A percentile compares a stretch with the other conserved stretches of the same genome.
Conservation (phyloP, 1,140 invertebrate genomes). For the Epicauta chinensis region DNA sequence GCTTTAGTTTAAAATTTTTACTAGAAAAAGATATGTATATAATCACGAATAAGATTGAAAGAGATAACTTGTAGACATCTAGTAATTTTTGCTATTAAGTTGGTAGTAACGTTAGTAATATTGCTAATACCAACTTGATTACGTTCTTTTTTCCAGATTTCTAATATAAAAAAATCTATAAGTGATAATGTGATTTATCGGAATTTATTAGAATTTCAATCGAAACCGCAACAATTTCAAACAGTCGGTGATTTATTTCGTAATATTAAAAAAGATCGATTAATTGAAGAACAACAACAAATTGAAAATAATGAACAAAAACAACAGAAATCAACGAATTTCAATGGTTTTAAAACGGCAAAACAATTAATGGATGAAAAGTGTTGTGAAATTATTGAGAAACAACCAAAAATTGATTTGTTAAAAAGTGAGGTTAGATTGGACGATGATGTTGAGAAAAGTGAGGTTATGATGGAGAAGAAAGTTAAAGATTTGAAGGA, state of each 20-base stretch:
- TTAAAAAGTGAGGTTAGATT: conserved; percentile 5
- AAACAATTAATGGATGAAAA: conserved; percentile 23
- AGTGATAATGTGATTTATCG: conserved; percentile 33
- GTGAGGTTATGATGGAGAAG: conserved; percentile 14
- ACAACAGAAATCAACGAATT: conserved; percentile 8
- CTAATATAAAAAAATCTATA: conserved; percentile 41
- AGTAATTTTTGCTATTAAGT: too few species aligned
- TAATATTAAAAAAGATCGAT: conserved; percentile 36
- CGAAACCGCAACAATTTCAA: conserved; percentile 42
- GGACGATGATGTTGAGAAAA: conserved; percentile 4
- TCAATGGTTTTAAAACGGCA: conserved; percentile 20
- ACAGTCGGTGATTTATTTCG: conserved; percentile 43
- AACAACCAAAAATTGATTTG: conserved; percentile 14
- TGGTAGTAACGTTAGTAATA: too few species aligned
- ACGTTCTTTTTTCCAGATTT: conserved; percentile 42
- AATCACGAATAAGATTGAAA: too few species aligned
- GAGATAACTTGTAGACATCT: too few species aligned
- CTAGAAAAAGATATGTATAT: too few species aligned
- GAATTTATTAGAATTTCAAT: conserved; percentile 36
- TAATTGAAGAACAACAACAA: too few species aligned
- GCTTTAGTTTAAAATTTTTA: too few species aligned
- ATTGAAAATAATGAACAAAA: conserved; percentile 7
- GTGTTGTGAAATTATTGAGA: background rate
- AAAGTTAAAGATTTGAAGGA: conserved; percentile 10
- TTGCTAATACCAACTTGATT: conserved; percentile 1